A percentile compares a stretch with the other conserved stretches of the same genome.
Evolutionary conservation across 1,140 invertebrate genomes (phyloP).

Genomic region (Ceratina japonica): DNA sequence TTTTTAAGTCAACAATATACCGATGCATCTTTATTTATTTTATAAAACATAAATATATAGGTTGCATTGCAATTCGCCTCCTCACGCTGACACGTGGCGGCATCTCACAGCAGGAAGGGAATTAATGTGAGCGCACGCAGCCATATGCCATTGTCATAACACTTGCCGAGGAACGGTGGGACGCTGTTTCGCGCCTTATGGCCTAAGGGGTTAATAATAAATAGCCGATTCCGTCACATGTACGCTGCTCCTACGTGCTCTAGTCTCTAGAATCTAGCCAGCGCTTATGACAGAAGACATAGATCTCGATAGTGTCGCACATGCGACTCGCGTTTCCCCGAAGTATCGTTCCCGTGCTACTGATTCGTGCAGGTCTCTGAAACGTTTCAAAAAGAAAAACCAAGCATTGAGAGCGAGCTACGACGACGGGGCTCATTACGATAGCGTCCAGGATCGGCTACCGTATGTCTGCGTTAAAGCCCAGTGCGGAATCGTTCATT

Average conservation of each 20-base stretch:
- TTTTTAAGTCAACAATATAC: too few species aligned
- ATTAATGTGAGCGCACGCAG: conserved; percentile 6
- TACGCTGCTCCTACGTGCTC: conserved; percentile 30
- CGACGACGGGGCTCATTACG: not conserved
- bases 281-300: conserved; percentile 31
- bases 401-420: not conserved
- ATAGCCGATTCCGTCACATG: conserved; percentile 47
- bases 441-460: not conserved
- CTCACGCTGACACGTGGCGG: not conserved
- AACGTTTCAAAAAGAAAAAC: conserved; percentile 43
- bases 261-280: conserved; percentile 41
- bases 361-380: conserved; percentile 20
- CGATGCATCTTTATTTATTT: not conserved
- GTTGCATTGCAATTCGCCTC: too few species aligned
- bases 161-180: conserved; percentile 17
- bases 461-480: conserved; percentile 5
- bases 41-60: not conserved
- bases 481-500: not conserved
- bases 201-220: conserved; percentile 57
- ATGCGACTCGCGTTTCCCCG: conserved; percentile 13
- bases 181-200: conserved; percentile 44
- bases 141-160: not conserved
- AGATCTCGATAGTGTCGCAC: conserved; percentile 27
- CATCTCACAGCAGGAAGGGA: not conserved
- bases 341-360: conserved; percentile 13